Base-by-base conservation (phyloP, 1,140 invertebrate species). In the Tetraneura akinire region DNA sequence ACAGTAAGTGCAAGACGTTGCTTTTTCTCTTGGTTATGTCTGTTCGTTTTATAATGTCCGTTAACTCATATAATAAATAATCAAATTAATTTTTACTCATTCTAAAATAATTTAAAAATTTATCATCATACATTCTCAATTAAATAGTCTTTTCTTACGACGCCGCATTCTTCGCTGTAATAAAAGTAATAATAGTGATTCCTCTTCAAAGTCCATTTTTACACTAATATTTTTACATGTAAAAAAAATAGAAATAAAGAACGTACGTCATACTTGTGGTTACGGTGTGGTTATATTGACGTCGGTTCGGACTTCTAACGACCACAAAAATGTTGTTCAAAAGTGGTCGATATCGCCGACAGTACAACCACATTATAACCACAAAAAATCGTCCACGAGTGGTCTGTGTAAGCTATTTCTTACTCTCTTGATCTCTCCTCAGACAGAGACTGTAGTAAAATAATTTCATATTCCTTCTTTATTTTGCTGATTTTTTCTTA, bases 261-360 rank as follows among this genome's bases (percentile, higher is more conserved):
- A n/a, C n/a, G n/a, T n/a, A n/a, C n/a, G n/a, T n/a, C n/a, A n/a
- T n/a, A n/a, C n/a, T n/a, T n/a, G n/a, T n/a, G n/a, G n/a, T n/a
- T n/a, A n/a, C n/a, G n/a, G n/a, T n/a, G n/a, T n/a, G n/a, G n/a
- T n/a, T n/a, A n/a, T n/a, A n/a, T n/a, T n/a, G n/a, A n/a, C n/a
- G n/a, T n/a, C n/a, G n/a, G n/a, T 37, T 64, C 60, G 60, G 60
- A 37, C 60, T 64, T 64, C 29, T 64, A 64, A 64, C 60, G 60
- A 64, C 60, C 60, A 64, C 60, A 64, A 64, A 64, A 64, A 64
- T n/a, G 60, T 64, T 64, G 60, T 64, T 37, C n/a, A 64, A 64
- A 37, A 64, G 60, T 64, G 60, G 60, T 37, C 60, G 60, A 64
- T 64, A 37, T 64, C 18, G 60, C 60, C 60, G 29, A 64, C 60